phyloP scores from a whole-genome alignment of 2,888 invertebrate genomes.

The Drosophila nigritarsus region DNA sequence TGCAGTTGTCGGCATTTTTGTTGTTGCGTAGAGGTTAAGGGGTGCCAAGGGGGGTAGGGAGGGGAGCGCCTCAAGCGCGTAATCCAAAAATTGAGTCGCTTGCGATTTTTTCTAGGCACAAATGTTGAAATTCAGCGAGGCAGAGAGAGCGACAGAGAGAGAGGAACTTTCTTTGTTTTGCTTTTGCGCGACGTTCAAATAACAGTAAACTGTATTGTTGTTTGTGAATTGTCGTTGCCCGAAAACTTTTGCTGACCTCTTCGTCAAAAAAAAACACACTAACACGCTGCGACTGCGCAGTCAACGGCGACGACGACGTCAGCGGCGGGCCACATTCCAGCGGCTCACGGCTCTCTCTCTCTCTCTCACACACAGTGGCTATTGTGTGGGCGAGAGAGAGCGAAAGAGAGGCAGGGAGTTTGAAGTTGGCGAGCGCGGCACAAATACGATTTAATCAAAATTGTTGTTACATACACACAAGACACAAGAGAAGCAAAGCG shows the following conservation, averaged over 20 bases:
- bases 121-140: slow-evolving; percentile 5
- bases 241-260: slow-evolving; percentile 70
- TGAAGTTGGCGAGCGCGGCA: slow-evolving; percentile 45
- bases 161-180: slow-evolving; percentile 44
- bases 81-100: slow-evolving; percentile 52
- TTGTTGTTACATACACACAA: slow-evolving; percentile 39
- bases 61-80: slow-evolving; percentile 45
- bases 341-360: slow-evolving; percentile 48
- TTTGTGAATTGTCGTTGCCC: slow-evolving; percentile 42
- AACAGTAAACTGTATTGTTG: slow-evolving; percentile 62
- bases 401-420: slow-evolving; percentile 21
- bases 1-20: slow-evolving; percentile 68
- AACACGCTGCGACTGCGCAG: slow-evolving; percentile 77
- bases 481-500: slow-evolving; percentile 19
- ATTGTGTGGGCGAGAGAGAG: slow-evolving; percentile 50
- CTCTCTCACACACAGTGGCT: slow-evolving; percentile 11
- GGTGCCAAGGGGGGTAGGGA: neutral
- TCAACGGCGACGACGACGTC: slow-evolving; percentile 59
- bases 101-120: slow-evolving; percentile 34
- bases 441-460: slow-evolving; percentile 77
- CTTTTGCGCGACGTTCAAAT: slow-evolving; percentile 46
- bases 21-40: slow-evolving; percentile 24
- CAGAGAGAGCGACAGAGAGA: neutral
- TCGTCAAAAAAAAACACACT: slow-evolving; percentile 52
- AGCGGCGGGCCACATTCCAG: slow-evolving; percentile 70